These are phyloP conservation scores for Drosophila navojoa DNA, from an alignment of 1,140 invertebrate species.

Conservation along the genomic window DNA sequence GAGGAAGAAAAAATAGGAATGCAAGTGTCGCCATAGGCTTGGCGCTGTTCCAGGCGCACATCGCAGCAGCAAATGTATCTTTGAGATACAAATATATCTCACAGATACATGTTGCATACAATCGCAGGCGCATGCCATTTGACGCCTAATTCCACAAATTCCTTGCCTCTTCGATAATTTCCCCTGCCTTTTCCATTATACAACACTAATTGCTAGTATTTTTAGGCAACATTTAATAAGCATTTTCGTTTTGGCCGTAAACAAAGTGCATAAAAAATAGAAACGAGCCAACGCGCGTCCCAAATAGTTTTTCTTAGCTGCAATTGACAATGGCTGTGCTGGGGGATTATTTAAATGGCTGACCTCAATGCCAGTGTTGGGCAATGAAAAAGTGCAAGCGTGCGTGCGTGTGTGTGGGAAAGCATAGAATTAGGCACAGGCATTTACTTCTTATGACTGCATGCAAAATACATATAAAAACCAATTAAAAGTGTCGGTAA, in stretches of 20 bases:
- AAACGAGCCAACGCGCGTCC: conserved; percentile 10
- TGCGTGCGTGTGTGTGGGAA: not conserved
- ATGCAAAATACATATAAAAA: conserved; percentile 1
- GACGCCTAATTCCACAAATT: conserved; percentile 25
- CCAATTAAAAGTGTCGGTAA: not conserved
- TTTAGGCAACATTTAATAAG: conserved; percentile 16
- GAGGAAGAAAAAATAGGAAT: conserved; percentile 33
- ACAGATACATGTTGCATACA: conserved; percentile 19
- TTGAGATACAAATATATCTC: conserved; percentile 13
- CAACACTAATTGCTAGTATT: conserved; percentile 43
- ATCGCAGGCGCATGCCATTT: conserved; percentile 12
- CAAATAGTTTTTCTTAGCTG: conserved; percentile 29
- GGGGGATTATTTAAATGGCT: conserved; percentile 32
- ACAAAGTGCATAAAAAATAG: not conserved
- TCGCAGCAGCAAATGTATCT: conserved; percentile 28
- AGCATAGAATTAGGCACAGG: not conserved
- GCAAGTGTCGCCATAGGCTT: conserved; percentile 44
- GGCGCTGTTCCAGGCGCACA: conserved; percentile 26
- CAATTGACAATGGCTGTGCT: conserved; percentile 19
- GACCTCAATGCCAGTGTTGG: conserved; percentile 30
- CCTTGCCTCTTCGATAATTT: not conserved
- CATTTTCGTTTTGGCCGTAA: conserved; percentile 1
- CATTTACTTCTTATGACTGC: not conserved
- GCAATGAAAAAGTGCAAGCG: not conserved
- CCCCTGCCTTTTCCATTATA: conserved; percentile 3